phyloP scores from a whole-genome alignment of 2,888 invertebrate genomes.

The Trichopria drosophilae region DNA sequence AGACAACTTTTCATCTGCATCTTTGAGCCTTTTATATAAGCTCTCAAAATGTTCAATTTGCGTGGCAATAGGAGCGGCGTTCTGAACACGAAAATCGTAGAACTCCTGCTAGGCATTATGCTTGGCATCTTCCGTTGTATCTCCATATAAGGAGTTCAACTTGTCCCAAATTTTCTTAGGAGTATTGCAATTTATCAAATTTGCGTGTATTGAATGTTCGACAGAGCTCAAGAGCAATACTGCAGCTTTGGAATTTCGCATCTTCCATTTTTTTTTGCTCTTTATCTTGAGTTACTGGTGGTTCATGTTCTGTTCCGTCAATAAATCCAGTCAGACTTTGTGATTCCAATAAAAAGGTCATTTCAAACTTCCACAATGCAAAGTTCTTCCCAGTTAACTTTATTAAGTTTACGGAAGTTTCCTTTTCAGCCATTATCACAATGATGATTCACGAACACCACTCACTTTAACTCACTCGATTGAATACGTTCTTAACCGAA shows the following conservation, averaged over 20 bases:
- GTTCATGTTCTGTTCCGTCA: slow-evolving; percentile 4
- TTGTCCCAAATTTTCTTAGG: slow-evolving; percentile 28
- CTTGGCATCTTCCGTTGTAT: slow-evolving; percentile 28
- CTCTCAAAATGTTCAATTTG: too few relatives aligned
- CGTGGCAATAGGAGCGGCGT: background rate
- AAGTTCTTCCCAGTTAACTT: slow-evolving; percentile 8
- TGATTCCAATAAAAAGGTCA: slow-evolving; percentile 1
- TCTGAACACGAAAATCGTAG: background rate
- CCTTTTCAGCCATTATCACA: slow-evolving; percentile 11
- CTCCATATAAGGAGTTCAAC: slow-evolving; percentile 25
- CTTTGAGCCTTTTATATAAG: slow-evolving; percentile 15
- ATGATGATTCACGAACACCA: too few relatives aligned
- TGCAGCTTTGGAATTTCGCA: slow-evolving; percentile 1
- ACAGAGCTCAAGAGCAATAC: slow-evolving; percentile 17
- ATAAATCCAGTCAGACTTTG: slow-evolving; percentile 5
- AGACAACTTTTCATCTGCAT: slow-evolving; percentile 10
- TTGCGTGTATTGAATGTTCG: slow-evolving; percentile 7
- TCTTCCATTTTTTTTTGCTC: slow-evolving; percentile 16
- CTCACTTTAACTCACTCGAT: too few relatives aligned
- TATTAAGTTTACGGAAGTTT: background rate
- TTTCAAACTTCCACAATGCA: slow-evolving; percentile 9
- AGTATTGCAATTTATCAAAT: slow-evolving; percentile 16
- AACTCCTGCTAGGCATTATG: slow-evolving; percentile 26
- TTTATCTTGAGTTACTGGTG: slow-evolving; percentile 1
- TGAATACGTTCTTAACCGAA: too few relatives aligned